phyloP scores from a whole-genome alignment of 2,888 invertebrate species.

The Platypus cylindrus region DNA sequence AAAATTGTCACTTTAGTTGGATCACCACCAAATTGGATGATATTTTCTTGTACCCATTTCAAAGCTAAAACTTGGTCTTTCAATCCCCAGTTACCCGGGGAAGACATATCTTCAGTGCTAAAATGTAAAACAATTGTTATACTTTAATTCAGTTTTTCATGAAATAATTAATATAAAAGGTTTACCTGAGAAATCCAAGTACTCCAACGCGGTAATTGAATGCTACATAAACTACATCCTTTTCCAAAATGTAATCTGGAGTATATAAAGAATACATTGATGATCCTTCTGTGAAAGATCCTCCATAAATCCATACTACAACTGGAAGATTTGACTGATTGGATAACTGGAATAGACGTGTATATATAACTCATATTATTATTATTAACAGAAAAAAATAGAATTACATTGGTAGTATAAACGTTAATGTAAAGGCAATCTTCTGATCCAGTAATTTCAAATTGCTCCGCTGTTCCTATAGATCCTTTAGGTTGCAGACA shows the following conservation, averaged over 20 bases:
- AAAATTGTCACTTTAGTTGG: slow-evolving; percentile 19
- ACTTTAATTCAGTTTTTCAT: too few relatives aligned
- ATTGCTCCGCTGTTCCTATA: not conserved
- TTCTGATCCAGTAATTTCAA: slow-evolving; percentile 15
- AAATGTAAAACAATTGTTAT: too few relatives aligned
- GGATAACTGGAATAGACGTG: too few relatives aligned
- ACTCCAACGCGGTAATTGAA: slow-evolving; percentile 58
- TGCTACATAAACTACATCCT: slow-evolving; percentile 51
- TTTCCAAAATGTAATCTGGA: slow-evolving; percentile 40
- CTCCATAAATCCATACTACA: slow-evolving; percentile 33
- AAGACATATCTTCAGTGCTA: slow-evolving; percentile 17
- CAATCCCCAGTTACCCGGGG: slow-evolving; percentile 21
- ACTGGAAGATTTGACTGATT: slow-evolving; percentile 29
- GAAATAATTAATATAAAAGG: too few relatives aligned
- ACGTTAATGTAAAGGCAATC: slow-evolving; percentile 22
- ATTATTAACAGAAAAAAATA: too few relatives aligned
- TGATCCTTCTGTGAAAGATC: slow-evolving; percentile 25
- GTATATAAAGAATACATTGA: slow-evolving; percentile 7
- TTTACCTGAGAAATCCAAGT: slow-evolving; percentile 49
- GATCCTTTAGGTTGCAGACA: slow-evolving; percentile 15
- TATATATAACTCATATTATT: too few relatives aligned
- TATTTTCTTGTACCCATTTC: slow-evolving; percentile 20
- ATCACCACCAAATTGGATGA: slow-evolving; percentile 6
- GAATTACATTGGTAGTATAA: slow-evolving; percentile 20
- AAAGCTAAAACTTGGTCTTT: slow-evolving; percentile 22